Conservation (phyloP, 2,888 invertebrate genomes). For the Agrilus mali region DNA sequence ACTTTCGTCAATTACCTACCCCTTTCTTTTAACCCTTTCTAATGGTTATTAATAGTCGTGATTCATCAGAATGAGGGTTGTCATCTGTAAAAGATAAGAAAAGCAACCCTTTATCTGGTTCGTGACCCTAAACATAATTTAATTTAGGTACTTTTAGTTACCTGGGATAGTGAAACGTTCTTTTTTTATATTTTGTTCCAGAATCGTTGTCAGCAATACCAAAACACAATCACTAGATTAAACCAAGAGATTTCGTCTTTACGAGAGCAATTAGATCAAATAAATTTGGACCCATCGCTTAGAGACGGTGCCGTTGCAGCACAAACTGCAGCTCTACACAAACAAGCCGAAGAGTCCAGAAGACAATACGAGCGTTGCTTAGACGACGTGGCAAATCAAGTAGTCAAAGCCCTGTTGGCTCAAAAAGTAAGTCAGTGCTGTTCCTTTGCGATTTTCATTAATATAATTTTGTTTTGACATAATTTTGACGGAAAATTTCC, state of each 20-base stretch:
- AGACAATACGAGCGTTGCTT: conserved; percentile 67
- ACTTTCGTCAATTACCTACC: too few relatives aligned
- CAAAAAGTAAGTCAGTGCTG: conserved; percentile 60
- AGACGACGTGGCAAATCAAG: conserved; percentile 74
- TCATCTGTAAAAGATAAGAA: conserved; percentile 8
- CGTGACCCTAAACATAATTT: not conserved
- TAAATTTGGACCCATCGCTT: conserved; percentile 36
- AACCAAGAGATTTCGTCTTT: conserved; percentile 57
- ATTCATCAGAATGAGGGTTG: conserved; percentile 8
- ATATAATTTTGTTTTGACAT: not conserved
- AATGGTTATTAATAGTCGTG: conserved; percentile 10
- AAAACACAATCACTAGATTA: conserved; percentile 51
- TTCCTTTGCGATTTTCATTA: too few relatives aligned
- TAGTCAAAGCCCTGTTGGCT: conserved; percentile 67
- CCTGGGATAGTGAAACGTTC: not conserved
- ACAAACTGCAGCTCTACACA: conserved; percentile 47
- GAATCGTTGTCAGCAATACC: conserved; percentile 62
- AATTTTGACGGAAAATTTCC: not conserved
- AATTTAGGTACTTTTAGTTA: not conserved
- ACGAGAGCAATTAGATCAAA: conserved; percentile 41
- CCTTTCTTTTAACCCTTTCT: not conserved
- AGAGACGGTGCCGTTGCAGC: conserved; percentile 43
- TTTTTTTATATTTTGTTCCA: conserved; percentile 34
- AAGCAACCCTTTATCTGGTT: conserved; percentile 2
- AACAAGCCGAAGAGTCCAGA: conserved; percentile 52